Evolutionary conservation across 23 tunicate species (phyloP), one percentile per base, ranked within the genome.

Genomic region (Halocynthia roretzi): DNA sequence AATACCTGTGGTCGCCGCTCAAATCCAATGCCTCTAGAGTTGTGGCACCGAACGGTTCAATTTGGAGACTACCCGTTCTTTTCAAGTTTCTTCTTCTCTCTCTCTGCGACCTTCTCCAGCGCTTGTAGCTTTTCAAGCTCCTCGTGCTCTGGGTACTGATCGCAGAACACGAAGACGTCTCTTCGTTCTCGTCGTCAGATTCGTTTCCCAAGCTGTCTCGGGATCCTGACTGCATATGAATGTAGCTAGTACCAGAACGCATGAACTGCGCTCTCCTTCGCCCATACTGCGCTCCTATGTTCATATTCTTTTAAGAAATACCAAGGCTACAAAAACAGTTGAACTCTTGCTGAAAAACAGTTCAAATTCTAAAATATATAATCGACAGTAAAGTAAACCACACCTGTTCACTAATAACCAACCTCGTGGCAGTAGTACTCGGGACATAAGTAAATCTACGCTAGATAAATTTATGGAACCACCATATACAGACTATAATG

Each of bases 1-100:
- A 10, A n/a, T 65, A 65, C 70, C 70, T 48, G 70, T 20, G 31
- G 10, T 65, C 70, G n/a, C 70, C 70, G 70, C 70, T 65, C 19
- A 65, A 65, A 65, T 65, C 70, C 70, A 65, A 15, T 10, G 70
- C 70, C 22, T 65, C 70, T 48, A 65, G 31, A 20, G 70, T 65
- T 20, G 19, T 65, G 31, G 22, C 70, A 40, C 9, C 31, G 9
- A 6, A 9, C 9, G 22, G 48, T 0, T 20, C 22, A 0, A 11
- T 48, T 40, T 48, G 48, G 9, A 65, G 22, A 65, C 48, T 65
- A 9, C 5, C 48, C 19, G 70, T 48, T 15, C 70, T 65, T 2
- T 15, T 65, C 19, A 65, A 65, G 44, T 31, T 31, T 15, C 31
- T 40, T 15, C 70, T 40, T 65, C 70, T 11, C 5, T 65, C 48